phyloP scores from a whole-genome alignment of 2,888 invertebrate species.

The Andrena praecox region DNA sequence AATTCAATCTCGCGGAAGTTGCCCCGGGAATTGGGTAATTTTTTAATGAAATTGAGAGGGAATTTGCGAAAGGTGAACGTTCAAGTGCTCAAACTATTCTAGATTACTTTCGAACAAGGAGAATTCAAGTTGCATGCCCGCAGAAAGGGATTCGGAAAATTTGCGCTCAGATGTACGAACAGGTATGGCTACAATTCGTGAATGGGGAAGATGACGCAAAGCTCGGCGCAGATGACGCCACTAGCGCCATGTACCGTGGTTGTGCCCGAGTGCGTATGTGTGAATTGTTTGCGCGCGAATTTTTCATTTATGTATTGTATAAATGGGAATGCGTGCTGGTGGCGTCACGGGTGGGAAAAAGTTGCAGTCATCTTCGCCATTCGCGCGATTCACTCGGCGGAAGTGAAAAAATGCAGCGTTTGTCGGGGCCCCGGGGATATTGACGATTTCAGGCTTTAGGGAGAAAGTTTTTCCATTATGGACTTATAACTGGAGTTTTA shows the following conservation, averaged over 20 bases:
- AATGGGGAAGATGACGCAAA: no score
- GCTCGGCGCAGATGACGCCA: no score
- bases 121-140: background rate
- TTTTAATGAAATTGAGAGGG: conserved; percentile 2
- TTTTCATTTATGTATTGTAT: no score
- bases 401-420: conserved; percentile 21
- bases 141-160: background rate
- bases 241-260: no score
- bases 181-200: background rate
- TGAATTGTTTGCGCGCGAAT: no score
- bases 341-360: no score
- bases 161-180: background rate
- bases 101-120: background rate
- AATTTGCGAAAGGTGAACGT: background rate
- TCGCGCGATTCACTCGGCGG: background rate
- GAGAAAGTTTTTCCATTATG: conserved; percentile 33
- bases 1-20: conserved; percentile 30
- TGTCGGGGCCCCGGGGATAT: background rate
- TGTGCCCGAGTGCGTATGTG: no score
- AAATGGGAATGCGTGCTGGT: no score
- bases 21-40: conserved; percentile 32
- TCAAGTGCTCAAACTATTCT: background rate
- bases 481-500: conserved; percentile 25
- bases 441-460: conserved; percentile 20
- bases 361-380: no score